Base-by-base conservation (phyloP, 2,113 vertebrate species). In the Pimephales promelas region DNA sequence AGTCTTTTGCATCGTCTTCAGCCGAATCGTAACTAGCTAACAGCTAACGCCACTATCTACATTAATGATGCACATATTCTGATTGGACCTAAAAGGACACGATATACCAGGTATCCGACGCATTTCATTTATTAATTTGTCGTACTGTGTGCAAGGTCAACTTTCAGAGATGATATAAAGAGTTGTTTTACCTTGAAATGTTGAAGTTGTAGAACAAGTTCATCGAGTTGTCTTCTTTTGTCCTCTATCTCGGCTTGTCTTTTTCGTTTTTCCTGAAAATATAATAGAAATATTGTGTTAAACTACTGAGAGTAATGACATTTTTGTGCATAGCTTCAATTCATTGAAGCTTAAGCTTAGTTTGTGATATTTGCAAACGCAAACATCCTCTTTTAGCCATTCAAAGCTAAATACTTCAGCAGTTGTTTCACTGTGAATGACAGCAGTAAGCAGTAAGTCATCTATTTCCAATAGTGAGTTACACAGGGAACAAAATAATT, bases 211-310 rank as follows among this genome's bases (percentile, higher is more conserved):
- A 98, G 94, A 88, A 98, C 96, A 91, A 98, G 95, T 82, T 97
- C 97, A 82, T 99, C 98, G 4, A 99, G 95, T 93, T 99, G 96
- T 72, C 94, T 94, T 88, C 97, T 94, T 91, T 98, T 99, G 89
- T 95, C 95, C 92, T 98, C 97, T 90, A 99, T 99, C 93, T 98
- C 97, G 47, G 96, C 94, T 95, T 99, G 98, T 40, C 97, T 92
- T 94, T 98, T 99, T 89, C 97, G 94, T 92, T 99, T 99, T 92
- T 98, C 97, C 97, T 99, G 94, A 52, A 89, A 90, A 90, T 9
- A 79, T 74, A 24, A 10, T 24, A 56, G 16, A 26, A 26, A 72
- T 28, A 10, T 20, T 18, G 10, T 28, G 18, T 54, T 52, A n/a
- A 54, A 22, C 7, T 10, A 83, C 13, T 45, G 24, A 73, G 31